Evolutionary conservation across 1,140 invertebrate genomes (phyloP).

Genomic region (Papilio helenus): DNA sequence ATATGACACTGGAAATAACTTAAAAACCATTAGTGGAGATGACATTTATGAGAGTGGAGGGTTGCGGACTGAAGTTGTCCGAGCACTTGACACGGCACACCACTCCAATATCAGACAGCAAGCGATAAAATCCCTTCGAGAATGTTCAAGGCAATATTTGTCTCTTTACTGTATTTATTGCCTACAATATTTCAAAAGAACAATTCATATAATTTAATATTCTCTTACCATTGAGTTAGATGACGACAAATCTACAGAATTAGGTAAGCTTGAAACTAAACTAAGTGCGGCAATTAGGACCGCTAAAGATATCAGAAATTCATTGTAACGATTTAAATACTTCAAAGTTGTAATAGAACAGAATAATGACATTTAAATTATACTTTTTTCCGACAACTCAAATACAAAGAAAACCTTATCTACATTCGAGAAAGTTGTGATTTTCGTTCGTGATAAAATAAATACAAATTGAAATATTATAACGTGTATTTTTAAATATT

Average conservation of each 20-base stretch:
- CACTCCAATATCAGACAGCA: slow-evolving; percentile 5
- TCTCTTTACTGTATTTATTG: slow-evolving; percentile 13
- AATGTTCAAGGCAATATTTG: slow-evolving; percentile 11
- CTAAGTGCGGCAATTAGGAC: too few species aligned
- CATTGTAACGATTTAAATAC: too few species aligned
- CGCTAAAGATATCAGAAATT: too few species aligned
- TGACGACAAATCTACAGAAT: too few species aligned
- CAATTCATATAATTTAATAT: background rate
- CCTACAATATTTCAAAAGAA: background rate
- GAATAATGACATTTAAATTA: too few species aligned
- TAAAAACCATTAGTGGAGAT: slow-evolving; percentile 12
- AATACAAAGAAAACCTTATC: too few species aligned
- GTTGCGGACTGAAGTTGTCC: background rate
- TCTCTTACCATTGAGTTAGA: too few species aligned
- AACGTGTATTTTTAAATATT: background rate
- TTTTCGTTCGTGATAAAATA: background rate
- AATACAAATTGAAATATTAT: background rate
- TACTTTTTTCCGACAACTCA: too few species aligned
- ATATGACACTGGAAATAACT: slow-evolving; percentile 8
- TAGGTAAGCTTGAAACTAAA: too few species aligned
- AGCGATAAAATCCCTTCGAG: slow-evolving; percentile 11
- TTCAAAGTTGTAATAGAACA: too few species aligned
- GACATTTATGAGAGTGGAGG: slow-evolving; percentile 2
- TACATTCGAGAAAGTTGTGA: background rate
- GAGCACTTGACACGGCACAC: slow-evolving; percentile 2